Evolutionary conservation across 2,113 vertebrate genomes (phyloP).

Genomic region (Uria lomvia): DNA sequence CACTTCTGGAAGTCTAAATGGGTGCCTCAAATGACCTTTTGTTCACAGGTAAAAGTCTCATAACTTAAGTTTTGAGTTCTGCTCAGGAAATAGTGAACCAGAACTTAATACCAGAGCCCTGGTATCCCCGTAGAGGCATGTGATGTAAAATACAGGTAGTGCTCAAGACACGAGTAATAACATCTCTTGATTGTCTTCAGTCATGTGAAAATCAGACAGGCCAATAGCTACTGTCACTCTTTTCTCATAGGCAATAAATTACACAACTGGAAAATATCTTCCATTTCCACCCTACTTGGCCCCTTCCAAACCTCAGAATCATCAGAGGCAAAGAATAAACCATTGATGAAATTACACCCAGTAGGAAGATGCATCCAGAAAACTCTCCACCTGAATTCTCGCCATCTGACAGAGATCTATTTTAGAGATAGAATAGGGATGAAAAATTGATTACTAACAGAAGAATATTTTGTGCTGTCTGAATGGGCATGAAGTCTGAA

Average conservation of each 20-base stretch:
- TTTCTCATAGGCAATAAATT: background rate
- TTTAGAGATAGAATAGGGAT: background rate
- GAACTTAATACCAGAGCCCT: background rate
- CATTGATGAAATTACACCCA: background rate
- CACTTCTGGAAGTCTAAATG: background rate
- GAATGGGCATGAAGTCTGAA: background rate
- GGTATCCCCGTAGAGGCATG: background rate
- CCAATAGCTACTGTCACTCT: background rate
- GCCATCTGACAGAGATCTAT: background rate
- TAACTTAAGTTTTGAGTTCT: background rate
- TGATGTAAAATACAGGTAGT: background rate
- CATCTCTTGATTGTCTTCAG: background rate
- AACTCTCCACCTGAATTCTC: background rate
- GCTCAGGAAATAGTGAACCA: background rate
- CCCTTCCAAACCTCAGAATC: background rate
- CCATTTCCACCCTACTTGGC: background rate
- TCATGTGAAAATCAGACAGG: background rate
- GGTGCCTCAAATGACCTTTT: background rate
- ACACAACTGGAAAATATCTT: background rate
- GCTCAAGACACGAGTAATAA: background rate
- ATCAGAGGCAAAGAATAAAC: background rate
- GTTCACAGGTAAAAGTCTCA: background rate
- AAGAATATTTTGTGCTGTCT: background rate
- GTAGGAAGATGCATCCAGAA: background rate
- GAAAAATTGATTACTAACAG: background rate